These are phyloP conservation scores for Catharus minimus DNA, from an alignment of 2,113 vertebrate genomes.

Conservation along the genomic window DNA sequence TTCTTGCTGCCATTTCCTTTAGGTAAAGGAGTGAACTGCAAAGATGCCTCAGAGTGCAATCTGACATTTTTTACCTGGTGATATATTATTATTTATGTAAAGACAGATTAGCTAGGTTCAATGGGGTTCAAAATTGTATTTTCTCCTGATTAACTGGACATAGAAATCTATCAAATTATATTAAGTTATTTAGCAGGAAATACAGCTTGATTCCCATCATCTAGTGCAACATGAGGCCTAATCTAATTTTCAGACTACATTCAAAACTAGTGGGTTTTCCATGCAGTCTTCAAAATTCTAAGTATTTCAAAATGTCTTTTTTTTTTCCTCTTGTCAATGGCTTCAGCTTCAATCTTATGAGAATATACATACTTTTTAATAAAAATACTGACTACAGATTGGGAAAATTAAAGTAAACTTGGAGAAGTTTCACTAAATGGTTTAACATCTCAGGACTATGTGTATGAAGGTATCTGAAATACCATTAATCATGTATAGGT, in stretches of 20 bases:
- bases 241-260: neutral
- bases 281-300: neutral
- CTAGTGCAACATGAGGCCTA: slow-evolving; percentile 4
- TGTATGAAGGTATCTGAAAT: neutral
- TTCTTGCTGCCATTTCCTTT: neutral
- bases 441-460: neutral
- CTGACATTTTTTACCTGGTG: neutral
- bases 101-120: slow-evolving; percentile 15
- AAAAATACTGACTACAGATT: neutral
- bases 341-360: neutral
- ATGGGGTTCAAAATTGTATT: slow-evolving; percentile 45
- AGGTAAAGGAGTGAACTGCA: neutral
- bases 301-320: neutral
- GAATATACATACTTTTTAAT: neutral
- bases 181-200: slow-evolving; percentile 31
- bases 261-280: neutral
- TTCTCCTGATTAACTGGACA: slow-evolving; percentile 42
- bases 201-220: slow-evolving; percentile 7
- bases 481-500: neutral
- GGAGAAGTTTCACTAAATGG: neutral
- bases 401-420: neutral
- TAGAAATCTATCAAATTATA: slow-evolving; percentile 10
- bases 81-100: neutral
- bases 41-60: neutral
- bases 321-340: neutral